Evolutionary conservation across 2,888 invertebrate species (phyloP).

Genomic region (Oscheius myriophilus): DNA sequence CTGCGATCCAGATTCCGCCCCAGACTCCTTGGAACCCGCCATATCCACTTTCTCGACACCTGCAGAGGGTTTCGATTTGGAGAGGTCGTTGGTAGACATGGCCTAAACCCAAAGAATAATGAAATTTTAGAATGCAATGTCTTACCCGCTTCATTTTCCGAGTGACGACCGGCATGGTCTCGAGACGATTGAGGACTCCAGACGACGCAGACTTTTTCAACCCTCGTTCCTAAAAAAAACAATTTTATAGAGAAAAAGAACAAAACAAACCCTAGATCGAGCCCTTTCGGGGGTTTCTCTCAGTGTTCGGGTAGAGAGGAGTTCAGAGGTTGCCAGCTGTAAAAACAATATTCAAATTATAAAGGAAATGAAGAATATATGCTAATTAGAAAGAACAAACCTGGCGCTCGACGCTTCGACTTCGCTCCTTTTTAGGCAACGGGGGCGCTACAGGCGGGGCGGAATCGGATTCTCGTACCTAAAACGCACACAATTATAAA

Average conservation of each 20-base stretch:
- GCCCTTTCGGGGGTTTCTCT: constrained; percentile 4
- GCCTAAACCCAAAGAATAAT: background rate
- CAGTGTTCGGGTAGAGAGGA: background rate
- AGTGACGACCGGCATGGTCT: background rate
- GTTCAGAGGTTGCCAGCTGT: background rate
- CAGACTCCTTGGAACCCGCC: no score
- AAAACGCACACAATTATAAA: no score
- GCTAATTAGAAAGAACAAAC: background rate
- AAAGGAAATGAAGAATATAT: background rate
- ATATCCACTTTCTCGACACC: no score
- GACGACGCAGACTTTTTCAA: constrained; percentile 1
- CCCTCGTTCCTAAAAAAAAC: background rate
- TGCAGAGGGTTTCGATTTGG: no score
- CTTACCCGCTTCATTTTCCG: background rate
- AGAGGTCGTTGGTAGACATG: background rate
- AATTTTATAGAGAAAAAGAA: background rate
- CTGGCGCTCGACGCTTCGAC: background rate
- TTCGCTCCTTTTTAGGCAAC: background rate
- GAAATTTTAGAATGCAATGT: background rate
- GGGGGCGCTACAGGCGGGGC: no score
- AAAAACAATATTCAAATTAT: background rate
- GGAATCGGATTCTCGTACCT: no score
- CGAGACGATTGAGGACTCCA: background rate
- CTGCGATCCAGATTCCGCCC: no score
- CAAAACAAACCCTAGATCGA: background rate